A percentile compares a stretch with the other conserved stretches of the same genome.
Evolutionary conservation across 2,888 invertebrate genomes (phyloP).

Genomic region (Limnephilus auricula): DNA sequence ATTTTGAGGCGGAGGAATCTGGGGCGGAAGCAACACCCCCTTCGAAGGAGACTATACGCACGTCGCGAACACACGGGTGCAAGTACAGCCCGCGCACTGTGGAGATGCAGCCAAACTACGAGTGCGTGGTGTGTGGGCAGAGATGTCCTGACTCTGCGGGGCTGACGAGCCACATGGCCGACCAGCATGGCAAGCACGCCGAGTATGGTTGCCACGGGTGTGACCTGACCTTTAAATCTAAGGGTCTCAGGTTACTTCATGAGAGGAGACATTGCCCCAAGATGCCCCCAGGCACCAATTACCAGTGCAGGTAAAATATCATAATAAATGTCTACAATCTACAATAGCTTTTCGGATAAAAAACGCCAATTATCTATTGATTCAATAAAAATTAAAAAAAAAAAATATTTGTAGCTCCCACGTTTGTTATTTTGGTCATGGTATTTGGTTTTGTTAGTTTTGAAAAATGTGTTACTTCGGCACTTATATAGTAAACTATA

Average conservation of each 20-base stretch:
- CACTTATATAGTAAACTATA: no score
- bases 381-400: no score
- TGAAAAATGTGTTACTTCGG: no score
- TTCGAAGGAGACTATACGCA: neutral
- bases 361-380: no score
- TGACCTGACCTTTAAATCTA: neutral
- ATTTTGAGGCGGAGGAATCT: neutral
- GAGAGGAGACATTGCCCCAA: conserved; percentile 10
- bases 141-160: neutral
- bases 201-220: conserved; percentile 12
- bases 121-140: neutral
- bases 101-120: neutral
- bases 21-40: neutral
- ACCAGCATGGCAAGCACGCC: neutral
- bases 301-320: conserved; percentile 5
- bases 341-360: no score
- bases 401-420: no score
- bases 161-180: conserved; percentile 6
- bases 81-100: neutral
- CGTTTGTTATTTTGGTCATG: no score
- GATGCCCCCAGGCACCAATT: neutral
- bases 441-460: no score
- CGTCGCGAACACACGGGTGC: neutral
- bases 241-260: neutral
- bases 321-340: no score